phyloP scores from a whole-genome alignment of 2,888 invertebrate species.

The Agrochola macilenta region DNA sequence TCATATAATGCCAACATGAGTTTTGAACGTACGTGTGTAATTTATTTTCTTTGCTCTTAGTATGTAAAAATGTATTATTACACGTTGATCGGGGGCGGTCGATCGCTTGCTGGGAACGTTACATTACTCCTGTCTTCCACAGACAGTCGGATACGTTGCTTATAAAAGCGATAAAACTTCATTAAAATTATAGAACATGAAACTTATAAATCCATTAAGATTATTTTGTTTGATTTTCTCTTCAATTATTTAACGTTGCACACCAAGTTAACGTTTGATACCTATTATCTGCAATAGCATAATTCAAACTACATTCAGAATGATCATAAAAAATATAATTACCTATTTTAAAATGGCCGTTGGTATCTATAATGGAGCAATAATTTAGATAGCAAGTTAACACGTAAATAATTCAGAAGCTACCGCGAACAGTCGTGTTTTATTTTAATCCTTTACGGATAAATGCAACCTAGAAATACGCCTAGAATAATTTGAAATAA shows the following conservation, averaged over 20 bases:
- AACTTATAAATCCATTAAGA: background rate
- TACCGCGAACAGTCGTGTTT: constrained; percentile 30
- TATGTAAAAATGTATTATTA: constrained; percentile 81
- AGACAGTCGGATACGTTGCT: constrained; percentile 28
- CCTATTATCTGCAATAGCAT: background rate
- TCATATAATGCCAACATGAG: constrained; percentile 68
- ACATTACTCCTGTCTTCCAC: constrained; percentile 68
- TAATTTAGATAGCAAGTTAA: constrained; percentile 29
- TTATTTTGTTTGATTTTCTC: background rate
- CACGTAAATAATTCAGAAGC: constrained; percentile 49
- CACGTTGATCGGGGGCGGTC: constrained; percentile 76
- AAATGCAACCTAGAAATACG: constrained; percentile 30
- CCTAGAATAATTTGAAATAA: constrained; percentile 27
- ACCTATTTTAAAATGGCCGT: constrained; percentile 20
- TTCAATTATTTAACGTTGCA: background rate
- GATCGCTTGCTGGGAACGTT: constrained; percentile 74
- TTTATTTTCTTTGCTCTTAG: constrained; percentile 71
- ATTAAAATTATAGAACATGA: background rate
- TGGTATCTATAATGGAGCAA: constrained; percentile 21
- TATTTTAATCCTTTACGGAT: constrained; percentile 40
- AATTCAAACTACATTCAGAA: constrained; percentile 15
- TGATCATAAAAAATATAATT: constrained; percentile 24
- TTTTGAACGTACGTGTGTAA: constrained; percentile 68
- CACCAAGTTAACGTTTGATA: background rate
- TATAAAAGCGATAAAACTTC: constrained; percentile 7